A percentile compares a stretch with the other conserved stretches of the same genome.
phyloP scores from a whole-genome alignment of 2,888 invertebrate genomes.

The Hirtodrosophila confusa region DNA sequence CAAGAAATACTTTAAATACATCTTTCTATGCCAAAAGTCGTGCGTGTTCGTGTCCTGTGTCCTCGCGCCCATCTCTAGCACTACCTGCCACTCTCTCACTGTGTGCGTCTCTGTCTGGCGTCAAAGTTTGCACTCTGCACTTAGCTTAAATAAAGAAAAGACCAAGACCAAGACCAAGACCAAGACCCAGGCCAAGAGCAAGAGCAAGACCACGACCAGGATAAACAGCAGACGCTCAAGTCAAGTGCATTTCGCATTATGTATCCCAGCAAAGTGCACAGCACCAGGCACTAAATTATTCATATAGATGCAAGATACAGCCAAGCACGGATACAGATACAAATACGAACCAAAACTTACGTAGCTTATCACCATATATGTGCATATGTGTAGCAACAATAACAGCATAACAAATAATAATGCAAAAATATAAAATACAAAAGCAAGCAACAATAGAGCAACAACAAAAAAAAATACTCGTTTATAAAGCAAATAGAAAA shows the following conservation, averaged over 20 bases:
- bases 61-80: background rate
- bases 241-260: conserved; percentile 75
- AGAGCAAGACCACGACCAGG: conserved; percentile 21
- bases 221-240: conserved; percentile 41
- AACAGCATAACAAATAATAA: conserved; percentile 73
- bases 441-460: conserved; percentile 59
- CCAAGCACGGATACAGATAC: conserved; percentile 23
- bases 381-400: conserved; percentile 58
- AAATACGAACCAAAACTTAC: conserved; percentile 25
- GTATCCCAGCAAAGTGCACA: conserved; percentile 62
- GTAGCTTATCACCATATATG: conserved; percentile 47
- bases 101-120: conserved; percentile 36
- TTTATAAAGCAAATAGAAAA: conserved; percentile 19
- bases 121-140: conserved; percentile 71
- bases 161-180: conserved; percentile 31
- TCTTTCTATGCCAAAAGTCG: no score
- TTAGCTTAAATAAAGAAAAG: conserved; percentile 66
- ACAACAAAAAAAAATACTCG: conserved; percentile 39
- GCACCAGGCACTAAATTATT: conserved; percentile 51
- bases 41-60: no score
- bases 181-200: conserved; percentile 28
- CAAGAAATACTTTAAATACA: no score
- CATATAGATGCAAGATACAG: conserved; percentile 42
- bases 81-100: conserved; percentile 2
- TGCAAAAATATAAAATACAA: conserved; percentile 54